Evolutionary conservation across 1,140 invertebrate species (phyloP), one percentile per base, ranked within the genome.

Genomic region (Papilio xuthus): DNA sequence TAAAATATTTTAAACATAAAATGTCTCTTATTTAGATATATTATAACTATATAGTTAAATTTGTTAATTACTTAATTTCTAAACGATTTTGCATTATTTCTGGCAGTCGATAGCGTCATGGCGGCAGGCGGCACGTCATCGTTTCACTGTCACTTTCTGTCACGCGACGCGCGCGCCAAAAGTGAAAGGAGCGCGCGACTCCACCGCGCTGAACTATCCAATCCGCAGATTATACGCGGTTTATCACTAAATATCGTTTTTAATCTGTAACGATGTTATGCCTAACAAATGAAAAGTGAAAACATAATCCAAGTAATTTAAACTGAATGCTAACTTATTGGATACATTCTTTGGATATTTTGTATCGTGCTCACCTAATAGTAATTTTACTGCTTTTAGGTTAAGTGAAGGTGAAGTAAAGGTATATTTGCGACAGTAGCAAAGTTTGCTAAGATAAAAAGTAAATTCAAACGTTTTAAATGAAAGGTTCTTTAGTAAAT

Each of bases 131-230:
- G 60, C 74, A 42, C 78, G 78, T 79, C 71, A 73, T 82, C 82
- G 78, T 76, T 63, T 76, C 80, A 86, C 86, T 87, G 83, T 87
- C 86, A 83, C 86, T 87, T 85, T 87, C 84, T 82, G 82, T 85
- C 80, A 83, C 80, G 80, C 80, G 79, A 83, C 44, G 74, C 80
- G 76, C 72, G 77, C 73, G n/a, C 4, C 50, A 32, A 28, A 76
- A 76, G 73, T 76, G 73, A 76, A 76, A 76, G 73, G 73, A 76
- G 50, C 37, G n/a, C 70, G 70, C 73, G 73, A 76, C 18, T 15
- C 50, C 71, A 73, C 32, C 44, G 37, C 41, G 79, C 72, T 53
- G 67, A 26, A 70, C 73, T 80, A 47, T 72, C 70, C 70, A 44
- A 44, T 44, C 42, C 8, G 7, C 70, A 47, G 73, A 60, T 76